phyloP scores from a whole-genome alignment of 2,797 vertebrate species.

The Meda fulgida region DNA sequence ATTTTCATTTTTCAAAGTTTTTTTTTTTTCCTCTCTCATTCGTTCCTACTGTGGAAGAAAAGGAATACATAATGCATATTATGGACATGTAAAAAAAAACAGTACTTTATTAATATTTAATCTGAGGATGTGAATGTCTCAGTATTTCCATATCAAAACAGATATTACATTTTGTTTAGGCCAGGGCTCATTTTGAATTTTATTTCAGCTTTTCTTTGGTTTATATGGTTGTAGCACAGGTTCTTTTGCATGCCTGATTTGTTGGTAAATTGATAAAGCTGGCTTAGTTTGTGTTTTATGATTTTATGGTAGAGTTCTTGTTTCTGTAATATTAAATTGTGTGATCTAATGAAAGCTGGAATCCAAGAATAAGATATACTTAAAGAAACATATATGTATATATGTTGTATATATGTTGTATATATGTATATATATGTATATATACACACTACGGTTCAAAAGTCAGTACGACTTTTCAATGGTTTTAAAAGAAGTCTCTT shows the following conservation, averaged over 20 bases:
- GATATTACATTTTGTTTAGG: constrained; percentile 69
- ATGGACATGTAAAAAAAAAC: constrained; percentile 72
- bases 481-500: not conserved
- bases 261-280: constrained; percentile 43
- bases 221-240: constrained; percentile 8
- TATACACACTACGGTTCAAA: too few species aligned
- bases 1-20: constrained; percentile 58
- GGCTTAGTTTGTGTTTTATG: constrained; percentile 36
- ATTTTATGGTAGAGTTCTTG: constrained; percentile 30
- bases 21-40: constrained; percentile 62
- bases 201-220: constrained; percentile 38
- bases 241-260: not conserved
- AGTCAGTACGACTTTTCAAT: too few species aligned
- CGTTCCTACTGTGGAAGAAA: constrained; percentile 67
- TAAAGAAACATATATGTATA: constrained; percentile 21
- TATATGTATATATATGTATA: too few species aligned
- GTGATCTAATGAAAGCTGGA: constrained; percentile 34
- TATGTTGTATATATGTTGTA: too few species aligned
- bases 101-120: constrained; percentile 81
- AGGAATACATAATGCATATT: constrained; percentile 79
- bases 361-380: constrained; percentile 34
- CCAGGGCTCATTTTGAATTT: constrained; percentile 27
- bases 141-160: constrained; percentile 80
- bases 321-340: constrained; percentile 51
- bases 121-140: constrained; percentile 73